Evolutionary conservation across 2,797 vertebrate species (phyloP).

Genomic region (Urophycis tenuis): DNA sequence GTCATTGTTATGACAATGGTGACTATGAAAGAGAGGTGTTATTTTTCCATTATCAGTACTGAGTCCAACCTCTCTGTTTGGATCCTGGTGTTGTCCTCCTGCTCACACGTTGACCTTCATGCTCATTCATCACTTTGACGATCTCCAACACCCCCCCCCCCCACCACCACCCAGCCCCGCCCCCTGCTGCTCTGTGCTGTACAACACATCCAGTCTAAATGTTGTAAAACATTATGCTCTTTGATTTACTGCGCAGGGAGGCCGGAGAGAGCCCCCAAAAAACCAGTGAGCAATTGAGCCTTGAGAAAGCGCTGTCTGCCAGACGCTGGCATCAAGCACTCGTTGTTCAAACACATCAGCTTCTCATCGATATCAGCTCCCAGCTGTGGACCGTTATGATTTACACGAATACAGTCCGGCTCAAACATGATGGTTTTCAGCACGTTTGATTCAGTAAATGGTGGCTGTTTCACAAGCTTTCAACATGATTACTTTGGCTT

Average conservation of each 20-base stretch:
- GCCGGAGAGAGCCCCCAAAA: slow-evolving; percentile 55
- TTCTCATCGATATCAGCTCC: background rate
- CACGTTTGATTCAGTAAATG: background rate
- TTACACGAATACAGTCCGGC: background rate
- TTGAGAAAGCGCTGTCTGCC: slow-evolving; percentile 40
- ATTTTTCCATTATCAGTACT: background rate
- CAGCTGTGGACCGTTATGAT: too few species aligned
- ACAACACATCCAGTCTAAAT: slow-evolving; percentile 19
- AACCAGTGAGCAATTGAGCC: slow-evolving; percentile 37
- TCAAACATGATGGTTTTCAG: background rate
- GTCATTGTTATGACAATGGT: too few species aligned
- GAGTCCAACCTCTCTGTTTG: background rate
- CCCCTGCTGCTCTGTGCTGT: slow-evolving; percentile 49
- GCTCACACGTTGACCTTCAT: background rate
- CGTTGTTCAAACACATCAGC: too few species aligned
- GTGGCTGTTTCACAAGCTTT: too few species aligned
- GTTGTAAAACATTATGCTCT: slow-evolving; percentile 55
- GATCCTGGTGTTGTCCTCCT: background rate
- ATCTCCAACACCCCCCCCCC: slow-evolving; percentile 45
- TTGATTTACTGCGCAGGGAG: slow-evolving; percentile 47
- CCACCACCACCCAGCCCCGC: slow-evolving; percentile 42
- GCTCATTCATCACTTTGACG: slow-evolving; percentile 54
- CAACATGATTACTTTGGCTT: background rate
- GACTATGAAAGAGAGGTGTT: too few species aligned
- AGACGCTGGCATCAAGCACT: slow-evolving; percentile 36